Evolutionary conservation across 2,113 vertebrate genomes (phyloP), one percentile per base, ranked within the genome.

Genomic region (Pituophis catenifer): DNA sequence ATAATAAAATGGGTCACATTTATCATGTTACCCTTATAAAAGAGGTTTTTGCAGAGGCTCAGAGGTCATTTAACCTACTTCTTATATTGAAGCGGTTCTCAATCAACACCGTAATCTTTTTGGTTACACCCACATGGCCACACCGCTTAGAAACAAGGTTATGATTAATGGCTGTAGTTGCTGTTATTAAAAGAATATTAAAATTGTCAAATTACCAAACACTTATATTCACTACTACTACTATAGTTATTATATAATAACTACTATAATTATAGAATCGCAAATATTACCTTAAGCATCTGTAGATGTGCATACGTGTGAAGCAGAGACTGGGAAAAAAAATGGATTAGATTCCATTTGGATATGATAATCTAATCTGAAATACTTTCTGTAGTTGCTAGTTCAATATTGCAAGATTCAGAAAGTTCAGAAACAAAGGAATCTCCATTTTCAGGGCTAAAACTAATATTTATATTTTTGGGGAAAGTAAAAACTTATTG

Each of bases 401-500:
- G 33, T 17, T 92, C 57, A 57, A 54, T 65, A 75, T 81, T 89
- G 44, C 8, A 91, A 75, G 94, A 62, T 93, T 88, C 89, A 89
- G 90, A 62, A 21, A 93, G 54, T 93, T 93, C 9, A 89, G 70
- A 91, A 95, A 90, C 15, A 62, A 94, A 86, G 90, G 89, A 2
- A 23, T 54, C 53, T 75, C 62, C 33, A 19, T 29, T 93, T 88
- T 59, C 29, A 94, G 38, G 2, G 92, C 94, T n/a, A 54, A 12
- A 92, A 11, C 65, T 44, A 92, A 94, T 88, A 91, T 93, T 95
- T 88, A 65, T 92, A 95, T 92, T 91, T 94, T 93, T 0, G 10
- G 17, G n/a, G 26, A 88, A 86, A 94, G 94, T 93, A 91, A n/a
- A 93, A 75, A 95, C 90, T 55, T 94, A 92, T 6, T 91, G 3